These are phyloP conservation scores for Pantherophis vulpinus DNA, from an alignment of 2,797 vertebrate species.

Conservation along the genomic window DNA sequence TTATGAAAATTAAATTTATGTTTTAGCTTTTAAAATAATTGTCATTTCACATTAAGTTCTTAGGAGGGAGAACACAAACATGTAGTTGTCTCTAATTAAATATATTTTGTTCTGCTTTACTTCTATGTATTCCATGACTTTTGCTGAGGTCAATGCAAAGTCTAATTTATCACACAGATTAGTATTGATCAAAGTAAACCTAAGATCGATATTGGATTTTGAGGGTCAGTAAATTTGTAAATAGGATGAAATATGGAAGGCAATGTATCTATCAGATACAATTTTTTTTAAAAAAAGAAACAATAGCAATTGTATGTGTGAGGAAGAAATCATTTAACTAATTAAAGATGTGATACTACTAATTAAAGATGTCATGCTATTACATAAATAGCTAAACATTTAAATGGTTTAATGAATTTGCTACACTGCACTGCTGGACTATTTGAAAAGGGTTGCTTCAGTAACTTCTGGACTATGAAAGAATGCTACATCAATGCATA, in stretches of 20 bases:
- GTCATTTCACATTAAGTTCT: slow-evolving; percentile 32
- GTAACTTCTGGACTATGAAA: not conserved
- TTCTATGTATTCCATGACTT: slow-evolving; percentile 58
- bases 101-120: slow-evolving; percentile 48
- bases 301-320: not conserved
- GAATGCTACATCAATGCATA: not conserved
- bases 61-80: slow-evolving; percentile 18
- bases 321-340: slow-evolving; percentile 13
- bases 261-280: slow-evolving; percentile 15
- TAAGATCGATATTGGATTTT: slow-evolving; percentile 65
- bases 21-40: slow-evolving; percentile 51
- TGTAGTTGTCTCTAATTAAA: slow-evolving; percentile 57
- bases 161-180: slow-evolving; percentile 62
- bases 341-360: not conserved
- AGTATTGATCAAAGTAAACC: slow-evolving; percentile 63
- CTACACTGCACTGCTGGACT: not conserved
- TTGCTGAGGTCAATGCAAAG: slow-evolving; percentile 60
- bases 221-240: slow-evolving; percentile 65
- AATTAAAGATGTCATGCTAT: not conserved
- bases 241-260: slow-evolving; percentile 47
- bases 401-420: slow-evolving; percentile 2
- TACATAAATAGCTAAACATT: not conserved
- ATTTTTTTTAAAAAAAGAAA: slow-evolving; percentile 27
- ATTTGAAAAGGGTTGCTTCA: not conserved
- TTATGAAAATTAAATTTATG: slow-evolving; percentile 42